These are phyloP conservation scores for Amorpha juglandis DNA, from an alignment of 2,888 invertebrate genomes.

Conservation along the genomic window DNA sequence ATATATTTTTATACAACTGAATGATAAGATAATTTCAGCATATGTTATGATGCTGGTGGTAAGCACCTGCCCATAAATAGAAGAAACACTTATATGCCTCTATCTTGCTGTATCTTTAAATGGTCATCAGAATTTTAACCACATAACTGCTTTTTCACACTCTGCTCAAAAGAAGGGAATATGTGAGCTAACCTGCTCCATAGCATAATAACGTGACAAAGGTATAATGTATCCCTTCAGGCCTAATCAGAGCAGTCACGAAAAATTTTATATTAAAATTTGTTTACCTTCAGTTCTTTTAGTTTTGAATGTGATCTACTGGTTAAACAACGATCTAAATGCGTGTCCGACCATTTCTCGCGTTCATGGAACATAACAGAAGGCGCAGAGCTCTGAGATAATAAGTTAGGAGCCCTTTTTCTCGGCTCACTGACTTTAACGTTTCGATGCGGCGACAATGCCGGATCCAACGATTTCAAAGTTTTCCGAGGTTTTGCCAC, in stretches of 20 bases:
- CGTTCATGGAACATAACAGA: constrained; percentile 46
- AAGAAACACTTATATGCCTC: no score
- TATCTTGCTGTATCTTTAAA: no score
- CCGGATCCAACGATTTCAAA: constrained; percentile 65
- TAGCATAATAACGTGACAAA: no score
- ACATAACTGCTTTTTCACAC: no score
- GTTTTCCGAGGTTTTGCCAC: constrained; percentile 71
- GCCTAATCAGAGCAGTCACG: not conserved
- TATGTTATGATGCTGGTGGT: no score
- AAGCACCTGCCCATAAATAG: no score
- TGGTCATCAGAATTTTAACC: no score
- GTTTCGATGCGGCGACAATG: constrained; percentile 53
- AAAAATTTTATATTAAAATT: not conserved
- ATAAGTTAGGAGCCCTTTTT: constrained; percentile 43
- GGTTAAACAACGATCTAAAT: constrained; percentile 59
- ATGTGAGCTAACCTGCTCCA: no score
- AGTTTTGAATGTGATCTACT: constrained; percentile 66
- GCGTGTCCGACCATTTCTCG: constrained; percentile 56
- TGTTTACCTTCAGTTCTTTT: constrained; percentile 67
- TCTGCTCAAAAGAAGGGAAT: no score
- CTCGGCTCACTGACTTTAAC: constrained; percentile 38
- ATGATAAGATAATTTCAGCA: no score
- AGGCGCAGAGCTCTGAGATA: constrained; percentile 56
- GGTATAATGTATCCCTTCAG: no score
- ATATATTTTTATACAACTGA: no score